Percentiles rank a stretch among this genome's conserved stretches.
phyloP scores from a whole-genome alignment of 2,888 invertebrate species.

The Euphydryas editha region DNA sequence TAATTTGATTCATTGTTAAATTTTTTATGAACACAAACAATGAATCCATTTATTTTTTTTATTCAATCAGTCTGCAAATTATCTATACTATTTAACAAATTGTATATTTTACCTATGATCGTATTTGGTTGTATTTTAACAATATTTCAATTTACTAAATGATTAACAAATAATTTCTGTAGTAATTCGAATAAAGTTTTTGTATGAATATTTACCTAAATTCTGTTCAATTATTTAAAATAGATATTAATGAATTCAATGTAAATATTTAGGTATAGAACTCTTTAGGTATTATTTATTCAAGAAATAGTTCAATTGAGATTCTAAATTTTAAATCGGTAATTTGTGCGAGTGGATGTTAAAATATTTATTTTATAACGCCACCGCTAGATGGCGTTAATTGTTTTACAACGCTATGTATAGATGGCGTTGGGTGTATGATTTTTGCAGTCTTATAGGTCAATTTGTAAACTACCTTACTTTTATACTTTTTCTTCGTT shows the following conservation, averaged over 20 bases:
- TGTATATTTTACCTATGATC: background rate
- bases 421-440: constrained; percentile 4
- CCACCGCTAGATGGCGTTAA: constrained; percentile 24
- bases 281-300: background rate
- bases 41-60: constrained; percentile 33
- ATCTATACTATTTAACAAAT: constrained; percentile 1
- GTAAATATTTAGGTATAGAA: too few relatives aligned
- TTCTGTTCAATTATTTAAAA: too few relatives aligned
- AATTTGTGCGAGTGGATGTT: background rate
- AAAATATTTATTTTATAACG: constrained; percentile 6
- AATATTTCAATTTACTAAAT: background rate
- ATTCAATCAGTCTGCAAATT: constrained; percentile 34
- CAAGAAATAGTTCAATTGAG: constrained; percentile 7
- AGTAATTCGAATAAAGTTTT: too few relatives aligned
- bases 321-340: constrained; percentile 13
- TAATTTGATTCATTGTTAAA: constrained; percentile 39
- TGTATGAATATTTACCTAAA: too few relatives aligned
- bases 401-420: background rate
- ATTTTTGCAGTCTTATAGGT: background rate
- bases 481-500: constrained; percentile 65
- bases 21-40: constrained; percentile 32
- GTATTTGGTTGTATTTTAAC: too few relatives aligned
- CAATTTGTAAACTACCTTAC: background rate
- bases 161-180: too few relatives aligned
- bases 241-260: too few relatives aligned